These are phyloP conservation scores for Diarsia dahlii DNA, from an alignment of 2,888 invertebrate genomes.

Conservation along the genomic window DNA sequence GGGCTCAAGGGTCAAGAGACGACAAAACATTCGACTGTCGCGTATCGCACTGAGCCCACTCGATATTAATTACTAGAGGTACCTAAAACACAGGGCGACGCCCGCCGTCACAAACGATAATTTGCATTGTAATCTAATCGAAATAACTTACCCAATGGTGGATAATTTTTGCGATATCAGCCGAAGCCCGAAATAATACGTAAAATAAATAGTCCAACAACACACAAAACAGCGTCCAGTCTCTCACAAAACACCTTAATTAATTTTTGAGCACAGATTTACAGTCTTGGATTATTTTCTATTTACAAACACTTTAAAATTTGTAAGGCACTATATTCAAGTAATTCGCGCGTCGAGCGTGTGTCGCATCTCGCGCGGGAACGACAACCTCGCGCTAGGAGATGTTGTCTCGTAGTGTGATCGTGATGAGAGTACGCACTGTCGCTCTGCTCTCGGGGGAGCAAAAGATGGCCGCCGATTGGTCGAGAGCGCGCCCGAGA, in stretches of 20 bases:
- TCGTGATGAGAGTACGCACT: conserved; percentile 90
- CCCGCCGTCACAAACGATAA: conserved; percentile 82
- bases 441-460: conserved; percentile 91
- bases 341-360: conserved; percentile 78
- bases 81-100: conserved; percentile 78
- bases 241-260: conserved; percentile 83
- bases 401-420: conserved; percentile 88
- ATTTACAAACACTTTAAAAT: conserved; percentile 75
- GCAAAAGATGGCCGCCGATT: conserved; percentile 89
- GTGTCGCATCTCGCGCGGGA: conserved; percentile 79
- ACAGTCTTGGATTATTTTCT: conserved; percentile 72
- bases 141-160: conserved; percentile 90
- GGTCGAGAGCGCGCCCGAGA: conserved; percentile 87
- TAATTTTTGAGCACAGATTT: conserved; percentile 83
- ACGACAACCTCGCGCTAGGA: conserved; percentile 89
- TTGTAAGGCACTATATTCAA: conserved; percentile 80
- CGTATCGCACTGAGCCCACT: conserved; percentile 75
- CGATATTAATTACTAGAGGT: conserved; percentile 72
- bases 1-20: conserved; percentile 73
- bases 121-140: conserved; percentile 90
- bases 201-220: conserved; percentile 81
- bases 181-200: conserved; percentile 77
- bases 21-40: conserved; percentile 76
- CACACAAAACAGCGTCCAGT: conserved; percentile 79
- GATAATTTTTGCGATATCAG: conserved; percentile 88